A percentile compares a stretch with the other conserved stretches of the same genome.
Evolutionary conservation across 2,113 vertebrate genomes (phyloP).

Genomic region (Anhinga anhinga): DNA sequence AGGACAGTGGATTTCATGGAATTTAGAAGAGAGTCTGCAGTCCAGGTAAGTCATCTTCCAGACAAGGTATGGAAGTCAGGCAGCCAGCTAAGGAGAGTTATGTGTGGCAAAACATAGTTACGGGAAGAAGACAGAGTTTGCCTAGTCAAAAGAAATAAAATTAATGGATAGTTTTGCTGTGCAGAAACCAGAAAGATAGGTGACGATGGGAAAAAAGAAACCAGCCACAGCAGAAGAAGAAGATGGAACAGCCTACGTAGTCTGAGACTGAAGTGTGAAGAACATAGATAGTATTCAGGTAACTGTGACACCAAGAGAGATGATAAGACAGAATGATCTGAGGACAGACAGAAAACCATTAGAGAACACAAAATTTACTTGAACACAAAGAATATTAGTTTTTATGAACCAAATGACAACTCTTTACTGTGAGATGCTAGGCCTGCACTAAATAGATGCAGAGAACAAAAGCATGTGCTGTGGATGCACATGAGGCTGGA

Average conservation of each 20-base stretch:
- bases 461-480: background rate
- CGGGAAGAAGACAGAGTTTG: background rate
- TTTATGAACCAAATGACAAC: background rate
- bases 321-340: background rate
- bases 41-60: background rate
- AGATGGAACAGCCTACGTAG: rapidly evolving
- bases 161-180: background rate
- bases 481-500: rapidly evolving
- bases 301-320: background rate
- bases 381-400: background rate
- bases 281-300: background rate
- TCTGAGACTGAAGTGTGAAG: background rate
- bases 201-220: background rate
- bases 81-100: background rate
- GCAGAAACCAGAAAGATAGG: background rate
- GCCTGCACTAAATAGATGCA: background rate
- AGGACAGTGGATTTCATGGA: background rate
- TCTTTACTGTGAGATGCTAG: background rate
- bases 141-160: background rate
- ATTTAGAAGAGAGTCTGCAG: background rate
- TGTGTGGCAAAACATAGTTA: background rate
- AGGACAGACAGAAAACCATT: background rate
- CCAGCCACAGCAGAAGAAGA: rapidly evolving
- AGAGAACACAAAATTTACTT: background rate
- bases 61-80: background rate